Conservation (phyloP, 2,888 invertebrate genomes). For the Pseudanteris insignis region DNA sequence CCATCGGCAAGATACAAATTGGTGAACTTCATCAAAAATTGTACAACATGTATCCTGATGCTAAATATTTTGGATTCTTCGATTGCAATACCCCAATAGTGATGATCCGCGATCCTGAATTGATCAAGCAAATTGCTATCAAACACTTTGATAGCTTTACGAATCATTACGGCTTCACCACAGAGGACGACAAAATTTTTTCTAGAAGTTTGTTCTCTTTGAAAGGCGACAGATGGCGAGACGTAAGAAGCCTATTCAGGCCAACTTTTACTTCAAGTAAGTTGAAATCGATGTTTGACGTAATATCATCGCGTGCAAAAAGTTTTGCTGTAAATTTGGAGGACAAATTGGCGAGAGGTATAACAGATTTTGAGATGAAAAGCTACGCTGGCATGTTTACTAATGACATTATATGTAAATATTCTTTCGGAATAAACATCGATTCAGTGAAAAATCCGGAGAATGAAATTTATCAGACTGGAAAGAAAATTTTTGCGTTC, state of each 20-base stretch:
- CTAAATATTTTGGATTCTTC: conserved; percentile 52
- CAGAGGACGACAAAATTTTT: conserved; percentile 43
- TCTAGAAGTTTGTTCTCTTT: conserved; percentile 47
- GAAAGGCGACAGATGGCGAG: conserved; percentile 56
- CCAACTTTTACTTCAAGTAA: conserved; percentile 71
- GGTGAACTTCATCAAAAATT: conserved; percentile 28
- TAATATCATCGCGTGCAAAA: conserved; percentile 62
- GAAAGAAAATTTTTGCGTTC: conserved; percentile 43
- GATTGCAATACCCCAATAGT: conserved; percentile 45
- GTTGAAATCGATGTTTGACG: conserved; percentile 69
- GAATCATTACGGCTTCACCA: conserved; percentile 38
- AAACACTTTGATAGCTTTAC: conserved; percentile 30
- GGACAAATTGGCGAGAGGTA: conserved; percentile 23
- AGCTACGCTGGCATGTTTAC: conserved; percentile 54
- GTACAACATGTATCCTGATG: conserved; percentile 45
- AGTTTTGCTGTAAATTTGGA: conserved; percentile 51
- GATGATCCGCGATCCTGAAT: conserved; percentile 46
- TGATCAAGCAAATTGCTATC: conserved; percentile 47
- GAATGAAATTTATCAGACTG: conserved; percentile 57
- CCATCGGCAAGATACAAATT: conserved; percentile 25
- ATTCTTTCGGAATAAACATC: conserved; percentile 55
- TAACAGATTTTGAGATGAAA: conserved; percentile 53
- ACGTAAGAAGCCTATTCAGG: conserved; percentile 68
- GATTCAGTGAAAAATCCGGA: conserved; percentile 53
- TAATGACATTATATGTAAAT: conserved; percentile 58